Evolutionary conservation across 2,888 invertebrate genomes (phyloP), one percentile per base, ranked within the genome.

Genomic region (Oeneis ivallda): DNA sequence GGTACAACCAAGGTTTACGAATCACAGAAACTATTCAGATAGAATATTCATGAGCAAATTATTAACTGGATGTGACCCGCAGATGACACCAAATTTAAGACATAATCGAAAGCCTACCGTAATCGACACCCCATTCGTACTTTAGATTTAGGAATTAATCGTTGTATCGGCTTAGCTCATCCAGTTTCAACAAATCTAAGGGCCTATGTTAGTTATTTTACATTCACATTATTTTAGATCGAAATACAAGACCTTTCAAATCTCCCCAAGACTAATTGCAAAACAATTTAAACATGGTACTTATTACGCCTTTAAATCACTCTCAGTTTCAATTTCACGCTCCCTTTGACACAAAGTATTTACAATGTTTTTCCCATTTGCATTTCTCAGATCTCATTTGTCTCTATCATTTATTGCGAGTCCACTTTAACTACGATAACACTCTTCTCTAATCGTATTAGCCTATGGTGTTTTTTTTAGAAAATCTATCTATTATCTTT

Each of bases 131-230:
- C 72, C 78, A 75, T 68, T 68, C 74, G 72, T 68, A 75, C 74
- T 72, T 71, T 69, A 69, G 74, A 75, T 68, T 70, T 74, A 81
- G 79, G 77, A 79, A 77, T 76, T 76, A 80, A 81, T 89, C 88
- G 90, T 89, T 89, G 89, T 89, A 86, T 87, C 71, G 75, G 79
- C 80, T 85, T 78, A 86, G 84, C 85, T 87, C 84, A 81, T 83
- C 77, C 79, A 82, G 77, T 85, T 81, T 76, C 75, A 77, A 75
- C 74, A 74, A 72, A 74, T 68, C 71, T 75, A 72, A 72, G 68
- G 74, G 70, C 69, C 69, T 75, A 74, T 71, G 43, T 69, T 73
- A 74, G 65, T 64, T 71, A 67, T 70, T 64, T 71, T 71, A 70
- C 62, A 71, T 65, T 68, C 67, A 72, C 68, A 67, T 65, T 64